phyloP scores from a whole-genome alignment of 1,140 invertebrate species.

The Drosophila leontia region DNA sequence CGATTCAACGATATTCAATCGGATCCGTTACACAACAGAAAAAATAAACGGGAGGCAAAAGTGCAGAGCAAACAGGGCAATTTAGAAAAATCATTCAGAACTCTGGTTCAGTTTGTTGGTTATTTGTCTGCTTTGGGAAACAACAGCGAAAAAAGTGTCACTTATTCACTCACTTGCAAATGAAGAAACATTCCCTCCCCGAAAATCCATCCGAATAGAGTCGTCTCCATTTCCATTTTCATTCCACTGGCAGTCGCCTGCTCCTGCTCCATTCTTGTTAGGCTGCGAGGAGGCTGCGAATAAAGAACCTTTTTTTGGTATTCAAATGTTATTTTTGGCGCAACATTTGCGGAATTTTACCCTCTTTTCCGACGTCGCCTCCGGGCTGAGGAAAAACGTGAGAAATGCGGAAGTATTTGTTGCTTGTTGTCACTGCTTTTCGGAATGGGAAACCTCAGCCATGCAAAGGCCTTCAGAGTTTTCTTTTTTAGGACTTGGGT shows the following conservation, averaged over 20 bases:
- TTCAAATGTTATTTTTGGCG: slow-evolving; percentile 79
- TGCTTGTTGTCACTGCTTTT: slow-evolving; percentile 47
- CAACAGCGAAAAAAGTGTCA: slow-evolving; percentile 65
- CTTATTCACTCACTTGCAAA: slow-evolving; percentile 66
- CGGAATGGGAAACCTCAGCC: slow-evolving; percentile 41
- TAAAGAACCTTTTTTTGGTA: slow-evolving; percentile 70
- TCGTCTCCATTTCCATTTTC: slow-evolving; percentile 53
- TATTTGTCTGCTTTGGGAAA: slow-evolving; percentile 36
- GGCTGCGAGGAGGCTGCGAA: slow-evolving; percentile 17
- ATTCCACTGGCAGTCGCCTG: slow-evolving; percentile 9
- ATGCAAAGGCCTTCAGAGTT: slow-evolving; percentile 52
- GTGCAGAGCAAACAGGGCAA: slow-evolving; percentile 56
- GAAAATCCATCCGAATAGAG: slow-evolving; percentile 57
- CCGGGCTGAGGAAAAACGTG: slow-evolving; percentile 41
- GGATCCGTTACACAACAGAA: slow-evolving; percentile 32
- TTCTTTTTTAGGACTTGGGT: slow-evolving; percentile 12
- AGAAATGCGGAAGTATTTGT: slow-evolving; percentile 76
- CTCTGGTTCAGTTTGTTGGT: slow-evolving; percentile 18
- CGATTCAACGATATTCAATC: slow-evolving; percentile 55
- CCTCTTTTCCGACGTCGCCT: slow-evolving; percentile 3
- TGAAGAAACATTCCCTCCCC: slow-evolving; percentile 47
- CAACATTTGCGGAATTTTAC: slow-evolving; percentile 64
- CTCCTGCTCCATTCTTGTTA: slow-evolving; percentile 39
- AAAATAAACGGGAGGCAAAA: slow-evolving; percentile 9
- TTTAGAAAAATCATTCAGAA: slow-evolving; percentile 68